Evolutionary conservation across 2,113 vertebrate genomes (phyloP).

Genomic region (Pluvialis apricaria): DNA sequence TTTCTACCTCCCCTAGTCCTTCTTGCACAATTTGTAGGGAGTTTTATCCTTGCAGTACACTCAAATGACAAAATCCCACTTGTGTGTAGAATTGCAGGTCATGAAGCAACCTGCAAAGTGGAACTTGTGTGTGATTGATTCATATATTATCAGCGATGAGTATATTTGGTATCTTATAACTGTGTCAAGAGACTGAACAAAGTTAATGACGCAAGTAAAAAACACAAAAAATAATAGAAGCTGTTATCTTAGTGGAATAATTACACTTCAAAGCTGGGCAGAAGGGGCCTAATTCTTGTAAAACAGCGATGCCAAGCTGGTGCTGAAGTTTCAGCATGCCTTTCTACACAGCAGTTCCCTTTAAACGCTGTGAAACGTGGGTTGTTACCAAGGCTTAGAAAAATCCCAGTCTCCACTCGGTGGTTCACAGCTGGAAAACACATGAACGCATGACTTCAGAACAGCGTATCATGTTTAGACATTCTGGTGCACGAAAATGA

Average conservation of each 20-base stretch:
- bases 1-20: neutral
- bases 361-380: neutral
- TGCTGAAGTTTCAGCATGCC: neutral
- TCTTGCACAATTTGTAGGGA: neutral
- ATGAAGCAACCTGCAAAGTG: neutral
- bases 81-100: neutral
- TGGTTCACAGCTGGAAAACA: neutral
- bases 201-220: neutral
- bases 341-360: neutral
- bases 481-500: neutral
- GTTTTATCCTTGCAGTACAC: neutral
- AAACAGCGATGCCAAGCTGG: neutral
- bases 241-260: neutral
- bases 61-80: neutral
- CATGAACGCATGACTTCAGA: neutral
- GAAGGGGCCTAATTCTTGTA: neutral
- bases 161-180: neutral
- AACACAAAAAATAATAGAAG: neutral
- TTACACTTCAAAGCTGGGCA: neutral
- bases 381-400: neutral
- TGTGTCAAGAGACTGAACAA: neutral
- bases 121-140: neutral
- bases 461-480: neutral
- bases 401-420: accelerated
- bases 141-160: neutral